A percentile compares a stretch with the other conserved stretches of the same genome.
Conservation (phyloP, 2,888 invertebrate genomes). For the Caenorhabditis angaria region DNA sequence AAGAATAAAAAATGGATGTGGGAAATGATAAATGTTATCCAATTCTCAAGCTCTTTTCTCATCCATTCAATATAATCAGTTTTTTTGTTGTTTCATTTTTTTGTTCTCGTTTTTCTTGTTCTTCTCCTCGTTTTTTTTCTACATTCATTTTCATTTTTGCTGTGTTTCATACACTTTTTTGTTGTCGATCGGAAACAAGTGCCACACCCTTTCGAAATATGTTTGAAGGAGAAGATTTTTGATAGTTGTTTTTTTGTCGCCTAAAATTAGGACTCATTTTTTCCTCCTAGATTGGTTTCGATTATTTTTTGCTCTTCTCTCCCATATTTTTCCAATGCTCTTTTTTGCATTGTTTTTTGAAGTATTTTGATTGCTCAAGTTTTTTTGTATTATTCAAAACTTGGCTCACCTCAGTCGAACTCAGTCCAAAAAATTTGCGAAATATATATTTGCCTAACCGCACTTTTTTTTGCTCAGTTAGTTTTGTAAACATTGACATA, state of each 20-base stretch:
- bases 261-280: neutral
- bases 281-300: neutral
- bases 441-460: no score
- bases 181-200: neutral
- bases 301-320: no score
- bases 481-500: conserved; percentile 1
- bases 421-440: no score
- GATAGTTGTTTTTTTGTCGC: neutral
- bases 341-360: no score
- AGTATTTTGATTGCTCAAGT: neutral
- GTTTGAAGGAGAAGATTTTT: neutral
- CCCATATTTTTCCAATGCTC: no score
- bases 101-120: neutral
- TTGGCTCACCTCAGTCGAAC: no score
- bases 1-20: neutral
- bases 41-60: no score
- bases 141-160: neutral
- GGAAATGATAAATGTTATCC: neutral
- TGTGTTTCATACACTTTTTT: neutral
- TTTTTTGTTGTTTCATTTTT: neutral
- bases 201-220: neutral
- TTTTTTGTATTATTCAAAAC: no score
- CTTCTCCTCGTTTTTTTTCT: neutral
- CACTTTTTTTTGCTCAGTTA: no score
- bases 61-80: neutral